These are phyloP conservation scores for Sympetrum striolatum DNA, from an alignment of 2,888 invertebrate genomes.

Conservation along the genomic window DNA sequence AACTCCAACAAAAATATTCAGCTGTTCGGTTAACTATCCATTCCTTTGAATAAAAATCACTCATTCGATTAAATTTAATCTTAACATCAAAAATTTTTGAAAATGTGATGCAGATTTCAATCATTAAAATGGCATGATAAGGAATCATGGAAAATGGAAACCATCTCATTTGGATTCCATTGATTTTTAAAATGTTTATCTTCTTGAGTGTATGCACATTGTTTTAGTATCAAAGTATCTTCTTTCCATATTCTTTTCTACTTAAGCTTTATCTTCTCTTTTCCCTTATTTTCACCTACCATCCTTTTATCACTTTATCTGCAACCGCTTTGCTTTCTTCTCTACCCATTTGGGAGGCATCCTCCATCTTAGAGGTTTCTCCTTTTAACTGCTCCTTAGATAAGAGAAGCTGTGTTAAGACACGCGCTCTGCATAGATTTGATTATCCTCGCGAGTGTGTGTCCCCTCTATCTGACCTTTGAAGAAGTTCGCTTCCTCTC, in stretches of 20 bases:
- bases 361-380: background rate
- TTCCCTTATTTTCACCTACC: background rate
- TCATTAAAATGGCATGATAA: too few species aligned
- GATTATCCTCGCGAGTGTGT: background rate
- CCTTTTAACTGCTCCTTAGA: background rate
- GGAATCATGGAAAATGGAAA: too few species aligned
- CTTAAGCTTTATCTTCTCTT: background rate
- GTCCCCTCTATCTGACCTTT: background rate
- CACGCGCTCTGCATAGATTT: background rate
- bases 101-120: too few species aligned
- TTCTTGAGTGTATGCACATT: too few species aligned
- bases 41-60: too few species aligned
- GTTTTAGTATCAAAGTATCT: too few species aligned
- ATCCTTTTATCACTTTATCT: background rate
- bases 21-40: too few species aligned
- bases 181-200: too few species aligned
- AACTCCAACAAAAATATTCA: too few species aligned
- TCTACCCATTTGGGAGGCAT: background rate
- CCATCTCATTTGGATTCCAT: too few species aligned
- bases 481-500: background rate
- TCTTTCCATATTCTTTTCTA: background rate
- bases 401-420: background rate
- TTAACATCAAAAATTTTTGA: too few species aligned
- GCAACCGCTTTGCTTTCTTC: background rate
- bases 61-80: too few species aligned